These are phyloP conservation scores for Scelioninae gen. 2 DNA, from an alignment of 2,888 invertebrate genomes.

Conservation along the genomic window DNA sequence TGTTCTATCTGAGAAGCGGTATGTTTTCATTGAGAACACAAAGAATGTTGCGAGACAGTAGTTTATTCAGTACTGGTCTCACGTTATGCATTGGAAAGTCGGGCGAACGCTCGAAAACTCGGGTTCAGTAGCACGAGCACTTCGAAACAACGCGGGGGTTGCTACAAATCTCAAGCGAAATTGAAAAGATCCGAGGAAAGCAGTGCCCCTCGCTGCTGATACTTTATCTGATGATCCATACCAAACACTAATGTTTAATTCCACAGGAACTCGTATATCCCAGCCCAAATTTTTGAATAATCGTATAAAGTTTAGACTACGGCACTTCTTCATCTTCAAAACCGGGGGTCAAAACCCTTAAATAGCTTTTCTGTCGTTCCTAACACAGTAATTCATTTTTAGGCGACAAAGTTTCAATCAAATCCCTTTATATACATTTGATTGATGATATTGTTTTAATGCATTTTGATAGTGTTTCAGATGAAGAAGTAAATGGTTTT, in stretches of 20 bases:
- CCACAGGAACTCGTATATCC: slow-evolving; percentile 27
- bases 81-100: slow-evolving; percentile 2
- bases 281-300: slow-evolving; percentile 27
- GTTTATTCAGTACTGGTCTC: background rate
- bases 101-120: background rate
- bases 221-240: slow-evolving; percentile 9
- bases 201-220: slow-evolving; percentile 1
- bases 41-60: slow-evolving; percentile 6
- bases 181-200: slow-evolving; percentile 39
- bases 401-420: background rate
- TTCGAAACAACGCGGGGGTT: slow-evolving; percentile 15
- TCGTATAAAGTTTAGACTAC: slow-evolving; percentile 26
- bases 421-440: slow-evolving; percentile 13
- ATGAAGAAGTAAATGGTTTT: background rate
- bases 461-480: background rate
- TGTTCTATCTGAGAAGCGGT: background rate
- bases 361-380: slow-evolving; percentile 14
- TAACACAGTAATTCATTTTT: slow-evolving; percentile 3
- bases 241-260: slow-evolving; percentile 34
- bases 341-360: slow-evolving; percentile 11
- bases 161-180: slow-evolving; percentile 28
- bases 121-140: slow-evolving; percentile 4
- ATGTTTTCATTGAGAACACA: background rate
- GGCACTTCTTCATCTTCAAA: slow-evolving; percentile 19
- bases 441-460: background rate